Evolutionary conservation across 2,888 invertebrate genomes (phyloP), one percentile per base, ranked within the genome.

Genomic region (Cataglyphis livida): DNA sequence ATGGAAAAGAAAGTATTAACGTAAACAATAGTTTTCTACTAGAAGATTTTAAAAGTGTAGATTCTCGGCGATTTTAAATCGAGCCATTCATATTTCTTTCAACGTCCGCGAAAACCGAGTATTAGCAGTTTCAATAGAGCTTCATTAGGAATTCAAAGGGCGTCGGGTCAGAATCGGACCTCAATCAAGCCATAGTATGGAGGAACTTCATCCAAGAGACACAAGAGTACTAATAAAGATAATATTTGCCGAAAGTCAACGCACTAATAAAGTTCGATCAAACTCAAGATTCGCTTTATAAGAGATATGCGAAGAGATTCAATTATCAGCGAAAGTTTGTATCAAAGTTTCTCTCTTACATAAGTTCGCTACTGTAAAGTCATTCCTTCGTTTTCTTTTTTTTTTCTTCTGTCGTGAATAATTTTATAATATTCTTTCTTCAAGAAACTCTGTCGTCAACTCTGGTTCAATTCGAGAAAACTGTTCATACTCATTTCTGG

Each of bases 161-260:
- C 38, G 51, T 51, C n/a, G 65, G 65, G 38, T 54, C 38, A 35
- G 38, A 76, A 54, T 65, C 54, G n/a, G 38, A 54, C 65, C 75
- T 64, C 51, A 76, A 76, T 76, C 75, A 76, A 65, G 38, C 54
- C 1, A 12, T 48, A n/a, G 51, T 62, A 64, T 18, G 51, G 64
- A 51, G 64, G 64, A 75, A 75, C 75, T 65, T 38, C 3, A 1
- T 38, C 25, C 25, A 76, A 65, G 65, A 54, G 51, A 76, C 75
- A 65, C 75, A 76, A 65, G 65, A 65, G 75, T 54, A 38, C 38
- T 76, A 65, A 76, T 76, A 76, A 74, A 76, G 65, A 76, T 65
- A 76, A 76, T 76, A 76, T 76, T 76, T 76, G 75, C 28, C 65
- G 25, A 25, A 28, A 51, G 75, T 75, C 51, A 64, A 38, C 65